These are phyloP conservation scores for Linnaemya vulpina DNA, from an alignment of 2,888 invertebrate species.

Conservation along the genomic window DNA sequence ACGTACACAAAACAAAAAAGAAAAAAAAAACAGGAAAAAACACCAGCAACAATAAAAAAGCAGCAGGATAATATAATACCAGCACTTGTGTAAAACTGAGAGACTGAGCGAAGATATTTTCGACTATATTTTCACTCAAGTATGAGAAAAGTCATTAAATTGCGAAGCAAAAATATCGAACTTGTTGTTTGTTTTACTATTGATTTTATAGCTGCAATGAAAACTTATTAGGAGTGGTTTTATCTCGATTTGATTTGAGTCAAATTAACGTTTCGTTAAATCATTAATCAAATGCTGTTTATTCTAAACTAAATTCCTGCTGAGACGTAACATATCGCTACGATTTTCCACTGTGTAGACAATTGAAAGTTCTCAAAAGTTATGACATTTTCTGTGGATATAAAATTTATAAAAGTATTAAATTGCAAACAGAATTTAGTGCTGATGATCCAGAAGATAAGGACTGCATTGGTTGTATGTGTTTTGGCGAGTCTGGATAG, in stretches of 20 bases:
- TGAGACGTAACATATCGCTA: neutral
- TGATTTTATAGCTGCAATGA: slow-evolving; percentile 23
- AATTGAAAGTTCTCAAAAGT: neutral
- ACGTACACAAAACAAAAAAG: neutral
- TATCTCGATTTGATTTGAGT: neutral
- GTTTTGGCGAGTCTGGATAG: no score
- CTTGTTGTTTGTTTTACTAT: slow-evolving; percentile 11
- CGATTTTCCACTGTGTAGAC: neutral
- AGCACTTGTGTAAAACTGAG: neutral
- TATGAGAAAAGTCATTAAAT: slow-evolving; percentile 57
- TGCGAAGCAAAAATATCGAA: slow-evolving; percentile 15
- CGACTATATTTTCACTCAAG: slow-evolving; percentile 41
- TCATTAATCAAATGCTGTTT: neutral
- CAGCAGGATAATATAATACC: neutral
- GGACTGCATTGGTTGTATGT: no score
- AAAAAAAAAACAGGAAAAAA: no score
- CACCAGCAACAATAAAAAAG: slow-evolving; percentile 2
- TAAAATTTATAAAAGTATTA: no score
- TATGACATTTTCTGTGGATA: no score
- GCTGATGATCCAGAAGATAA: no score
- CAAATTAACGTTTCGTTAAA: slow-evolving; percentile 1
- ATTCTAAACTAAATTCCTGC: neutral
- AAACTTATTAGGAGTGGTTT: neutral
- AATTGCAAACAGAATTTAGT: no score
- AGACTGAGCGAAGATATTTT: neutral